A percentile compares a stretch with the other conserved stretches of the same genome.
phyloP scores from a whole-genome alignment of 1,140 invertebrate species.

The Psix sp. region DNA sequence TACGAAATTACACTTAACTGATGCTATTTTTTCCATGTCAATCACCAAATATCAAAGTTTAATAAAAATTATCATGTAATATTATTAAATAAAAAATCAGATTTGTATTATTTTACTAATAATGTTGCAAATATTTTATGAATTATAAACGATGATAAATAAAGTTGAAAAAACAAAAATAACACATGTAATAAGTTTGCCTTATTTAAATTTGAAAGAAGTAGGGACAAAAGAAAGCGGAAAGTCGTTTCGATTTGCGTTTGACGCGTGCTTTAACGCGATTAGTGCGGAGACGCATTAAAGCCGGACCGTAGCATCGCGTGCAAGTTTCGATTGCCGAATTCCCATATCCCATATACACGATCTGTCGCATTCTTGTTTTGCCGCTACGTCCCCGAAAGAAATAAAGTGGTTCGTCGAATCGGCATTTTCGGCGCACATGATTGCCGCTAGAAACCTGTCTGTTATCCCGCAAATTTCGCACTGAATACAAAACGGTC shows the following conservation, averaged over 20 bases:
- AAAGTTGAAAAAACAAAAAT: not conserved
- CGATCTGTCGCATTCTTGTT: slow-evolving; percentile 39
- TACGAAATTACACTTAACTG: too few species aligned
- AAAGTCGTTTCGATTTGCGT: slow-evolving; percentile 44
- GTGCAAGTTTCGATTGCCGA: slow-evolving; percentile 51
- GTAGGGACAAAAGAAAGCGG: not conserved
- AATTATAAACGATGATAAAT: too few species aligned
- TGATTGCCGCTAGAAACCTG: slow-evolving; percentile 39
- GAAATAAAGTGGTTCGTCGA: slow-evolving; percentile 55
- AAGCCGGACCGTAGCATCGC: slow-evolving; percentile 33
- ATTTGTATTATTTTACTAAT: too few species aligned
- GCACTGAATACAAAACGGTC: slow-evolving; percentile 32
- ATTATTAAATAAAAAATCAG: too few species aligned
- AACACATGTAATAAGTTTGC: too few species aligned
- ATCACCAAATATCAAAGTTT: too few species aligned
- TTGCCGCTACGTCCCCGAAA: slow-evolving; percentile 23
- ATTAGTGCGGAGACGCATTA: slow-evolving; percentile 63
- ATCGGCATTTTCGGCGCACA: slow-evolving; percentile 42
- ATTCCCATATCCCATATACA: slow-evolving; percentile 41
- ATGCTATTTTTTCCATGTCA: too few species aligned
- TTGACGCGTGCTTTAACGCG: slow-evolving; percentile 66
- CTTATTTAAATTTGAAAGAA: not conserved
- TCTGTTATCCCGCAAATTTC: slow-evolving; percentile 41
- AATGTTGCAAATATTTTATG: too few species aligned
- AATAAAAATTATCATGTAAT: too few species aligned